Base-by-base conservation (phyloP, 2,113 vertebrate genomes). In the Lepidothrix coronata region DNA sequence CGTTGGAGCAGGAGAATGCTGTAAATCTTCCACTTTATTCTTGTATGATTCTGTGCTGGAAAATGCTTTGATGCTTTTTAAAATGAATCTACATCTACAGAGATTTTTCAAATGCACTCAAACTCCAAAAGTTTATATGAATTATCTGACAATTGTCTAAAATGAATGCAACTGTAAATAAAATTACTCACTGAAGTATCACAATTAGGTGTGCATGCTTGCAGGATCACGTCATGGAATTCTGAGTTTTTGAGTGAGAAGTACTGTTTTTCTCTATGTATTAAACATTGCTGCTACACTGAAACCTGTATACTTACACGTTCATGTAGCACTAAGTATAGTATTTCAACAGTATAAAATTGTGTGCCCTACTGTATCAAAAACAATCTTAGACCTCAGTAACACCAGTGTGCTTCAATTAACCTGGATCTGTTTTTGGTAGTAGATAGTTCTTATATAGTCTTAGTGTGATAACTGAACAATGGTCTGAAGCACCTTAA, bases 401-500 rank as follows among this genome's bases (percentile, higher is more conserved):
- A 70, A 74, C 84, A 58, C 19, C 30, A 41, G 43, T 35, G 27
- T 55, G 11, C 48, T 72, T 31, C 74, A 70, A 37, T 22, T 85
- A 63, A 86, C 65, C 62, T 61, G 88, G 76, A 73, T 86, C 31
- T 83, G 22, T 44, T 51, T 94, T 94, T 93, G 43, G 37, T 96
- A 75, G 58, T 74, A 91, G 39, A 48, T 78, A 82, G 74, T 80
- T 95, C 79, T 72, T 90, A 84, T 41, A 61, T 95, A 86, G 74
- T 91, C 82, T 35, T 52, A 91, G 41, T 9, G 6, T 84, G 68
- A 85, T 85, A 93, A 74, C n/a, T 91, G 86, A 93, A 73, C 78
- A 66, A 74, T 68, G 43, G 73, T 88, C 91, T 97, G 88, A 93
- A 96, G 84, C 54, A 72, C 80, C 70, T 90, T 72, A 65, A 82